These are phyloP conservation scores for Lamellibrachia columna DNA, from an alignment of 2,888 invertebrate species.

Conservation along the genomic window DNA sequence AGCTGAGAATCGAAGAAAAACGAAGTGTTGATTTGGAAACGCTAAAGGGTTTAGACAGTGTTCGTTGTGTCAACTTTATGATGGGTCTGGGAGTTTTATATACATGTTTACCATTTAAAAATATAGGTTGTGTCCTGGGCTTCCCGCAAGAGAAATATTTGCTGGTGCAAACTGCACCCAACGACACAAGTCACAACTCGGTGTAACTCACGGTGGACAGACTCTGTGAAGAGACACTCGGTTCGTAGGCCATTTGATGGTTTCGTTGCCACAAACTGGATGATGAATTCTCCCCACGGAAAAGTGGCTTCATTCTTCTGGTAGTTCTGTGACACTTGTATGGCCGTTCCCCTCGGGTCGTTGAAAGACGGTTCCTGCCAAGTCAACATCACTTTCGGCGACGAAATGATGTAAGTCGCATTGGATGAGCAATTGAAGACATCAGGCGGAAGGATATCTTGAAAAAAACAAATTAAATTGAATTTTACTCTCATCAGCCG, in stretches of 20 bases:
- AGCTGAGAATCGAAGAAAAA: too few relatives aligned
- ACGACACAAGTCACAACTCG: not conserved
- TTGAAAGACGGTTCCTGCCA: not conserved
- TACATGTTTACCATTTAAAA: too few relatives aligned
- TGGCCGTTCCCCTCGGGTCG: slow-evolving; percentile 27
- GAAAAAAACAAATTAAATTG: too few relatives aligned
- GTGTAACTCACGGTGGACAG: slow-evolving; percentile 39
- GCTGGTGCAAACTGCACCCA: not conserved
- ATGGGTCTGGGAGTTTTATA: too few relatives aligned
- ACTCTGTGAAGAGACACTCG: slow-evolving; percentile 39
- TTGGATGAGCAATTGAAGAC: not conserved
- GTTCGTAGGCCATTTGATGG: slow-evolving; percentile 36
- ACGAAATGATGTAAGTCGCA: not conserved
- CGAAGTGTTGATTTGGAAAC: too few relatives aligned
- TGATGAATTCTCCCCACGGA: slow-evolving; percentile 46
- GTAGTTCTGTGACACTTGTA: slow-evolving; percentile 41
- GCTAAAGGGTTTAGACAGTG: too few relatives aligned
- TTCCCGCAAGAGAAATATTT: not conserved
- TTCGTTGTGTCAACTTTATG: too few relatives aligned
- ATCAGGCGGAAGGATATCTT: not conserved
- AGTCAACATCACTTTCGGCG: not conserved
- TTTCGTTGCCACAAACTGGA: slow-evolving; percentile 44
- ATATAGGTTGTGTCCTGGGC: too few relatives aligned
- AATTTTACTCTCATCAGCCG: too few relatives aligned
- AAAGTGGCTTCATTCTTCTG: slow-evolving; percentile 33